Evolutionary conservation across 2,888 invertebrate genomes (phyloP).

Genomic region (Epinotia bilunana): DNA sequence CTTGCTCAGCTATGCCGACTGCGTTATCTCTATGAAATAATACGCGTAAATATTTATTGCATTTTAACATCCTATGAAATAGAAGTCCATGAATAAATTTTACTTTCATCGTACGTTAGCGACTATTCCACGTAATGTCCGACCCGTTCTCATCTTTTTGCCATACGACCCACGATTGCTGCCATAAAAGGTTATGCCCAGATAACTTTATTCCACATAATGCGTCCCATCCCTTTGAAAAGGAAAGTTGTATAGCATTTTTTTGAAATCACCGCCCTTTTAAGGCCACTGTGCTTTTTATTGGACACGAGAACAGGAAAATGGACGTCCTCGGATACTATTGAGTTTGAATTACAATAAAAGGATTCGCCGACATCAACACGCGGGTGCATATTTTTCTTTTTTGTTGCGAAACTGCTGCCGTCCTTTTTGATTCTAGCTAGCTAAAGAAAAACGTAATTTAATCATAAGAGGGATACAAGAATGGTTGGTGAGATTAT

Average conservation of each 20-base stretch:
- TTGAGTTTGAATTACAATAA: constrained; percentile 60
- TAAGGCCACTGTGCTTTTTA: constrained; percentile 72
- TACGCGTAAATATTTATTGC: constrained; percentile 32
- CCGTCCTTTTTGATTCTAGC: constrained; percentile 19
- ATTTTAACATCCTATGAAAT: constrained; percentile 43
- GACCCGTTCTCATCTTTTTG: constrained; percentile 75
- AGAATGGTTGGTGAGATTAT: neutral
- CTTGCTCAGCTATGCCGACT: neutral
- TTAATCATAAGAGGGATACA: constrained; percentile 18
- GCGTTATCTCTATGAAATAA: neutral
- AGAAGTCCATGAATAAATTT: constrained; percentile 65
- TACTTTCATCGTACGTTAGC: constrained; percentile 74
- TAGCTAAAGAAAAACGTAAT: constrained; percentile 23
- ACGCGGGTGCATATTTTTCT: constrained; percentile 63
- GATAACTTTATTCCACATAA: constrained; percentile 81
- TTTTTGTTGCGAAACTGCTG: constrained; percentile 46
- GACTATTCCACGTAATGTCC: constrained; percentile 72
- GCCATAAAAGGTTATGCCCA: constrained; percentile 80
- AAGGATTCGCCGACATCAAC: constrained; percentile 63
- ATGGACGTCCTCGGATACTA: constrained; percentile 55
- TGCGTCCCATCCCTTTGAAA: constrained; percentile 79
- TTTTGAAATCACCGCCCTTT: constrained; percentile 75
- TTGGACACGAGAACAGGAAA: constrained; percentile 67
- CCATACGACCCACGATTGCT: constrained; percentile 66
- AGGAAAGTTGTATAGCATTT: constrained; percentile 79